Evolutionary conservation across 2,113 vertebrate genomes (phyloP), one percentile per base, ranked within the genome.

Genomic region (Oreochromis niloticus): DNA sequence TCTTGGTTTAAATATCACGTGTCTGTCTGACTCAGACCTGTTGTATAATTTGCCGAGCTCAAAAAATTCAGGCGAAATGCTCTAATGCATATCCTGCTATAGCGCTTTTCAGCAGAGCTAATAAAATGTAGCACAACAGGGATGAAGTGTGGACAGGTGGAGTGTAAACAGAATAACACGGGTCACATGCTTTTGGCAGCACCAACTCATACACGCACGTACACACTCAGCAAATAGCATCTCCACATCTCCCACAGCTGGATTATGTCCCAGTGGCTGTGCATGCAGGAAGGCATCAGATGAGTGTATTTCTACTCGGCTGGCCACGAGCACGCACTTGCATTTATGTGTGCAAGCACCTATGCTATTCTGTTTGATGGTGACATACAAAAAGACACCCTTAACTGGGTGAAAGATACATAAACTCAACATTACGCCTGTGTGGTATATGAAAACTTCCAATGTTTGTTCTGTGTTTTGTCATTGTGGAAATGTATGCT

Each of bases 61-160:
- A 8, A 34, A 68, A 34, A 4, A 27, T 43, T 4, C 27, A 17
- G 50, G 5, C 6, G 1, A 32, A 50, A 54, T 46, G 24, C 41
- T 85, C 56, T 39, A 3, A 39, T 48, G 55, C 50, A 14, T 30
- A 57, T 39, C 43, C 27, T 52, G 11, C 81, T 43, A 12, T 55
- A 6, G 10, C 5, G 13, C 83, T 52, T 85, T 79, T 88, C 50
- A 57, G 36, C 75, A 81, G 27, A 48, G 34, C 80, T 83, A 82
- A 91, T 84, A 43, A 85, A 85, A 93, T 36, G 66, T 79, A n/a
- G 52, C 63, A 81, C 82, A 50, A 79, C 48, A 85, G 85, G 52
- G 59, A 30, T 82, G 36, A 88, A 83, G 63, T 75, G 80, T 12
- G 13, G 79, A 91, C 80, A 90, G 90, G 66, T 86, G 56, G 86